Evolutionary conservation across 1,140 invertebrate genomes (phyloP), one percentile per base, ranked within the genome.

Genomic region (Aphelinus certus): DNA sequence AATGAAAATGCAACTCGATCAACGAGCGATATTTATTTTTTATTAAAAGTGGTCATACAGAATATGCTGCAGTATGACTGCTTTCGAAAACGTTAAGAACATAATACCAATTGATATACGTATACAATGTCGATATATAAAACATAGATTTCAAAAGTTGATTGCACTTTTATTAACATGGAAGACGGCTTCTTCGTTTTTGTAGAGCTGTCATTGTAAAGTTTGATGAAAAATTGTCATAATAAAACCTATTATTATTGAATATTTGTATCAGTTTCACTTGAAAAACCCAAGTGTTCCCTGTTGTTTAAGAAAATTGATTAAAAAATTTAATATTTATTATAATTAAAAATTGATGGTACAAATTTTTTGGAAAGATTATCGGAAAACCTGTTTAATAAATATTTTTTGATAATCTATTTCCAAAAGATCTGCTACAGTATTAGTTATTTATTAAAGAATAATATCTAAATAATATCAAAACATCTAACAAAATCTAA

Each of bases 1-100:
- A 75, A 71, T 71, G 51, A 66, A 58, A 70, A 53, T 57, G 43
- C 49, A 51, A 9, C 69, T 76, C 69, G 75, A 72, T 76, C 75
- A 76, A 76, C 69, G 26, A 76, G 69, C 47, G 62, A 26, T 49
- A 3, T 71, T 58, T 49, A 63, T 69, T 71, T 64, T 75, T 48
- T 49, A 70, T 43, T 71, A 71, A 26, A 71, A 60, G 7, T 56
- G 47, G 48, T 57, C 45, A 63, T 69, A 42, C 43, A 3, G 2
- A 73, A 75, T 58, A 48, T 51, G 70, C 5, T 46, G 68, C 68
- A 49, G 57, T 45, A 3, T 61, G 3, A 61, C 47, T 61, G 47
- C 47, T 61, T 70, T 70, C 55, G 26, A 26, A 26, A 26, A 26
- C 26, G 26, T 26, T 26, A 26, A 26, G 26, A 26, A 26, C 26